A percentile compares a stretch with the other conserved stretches of the same genome.
Evolutionary conservation across 2,113 vertebrate species (phyloP).

Genomic region (Chaetura pelagica): DNA sequence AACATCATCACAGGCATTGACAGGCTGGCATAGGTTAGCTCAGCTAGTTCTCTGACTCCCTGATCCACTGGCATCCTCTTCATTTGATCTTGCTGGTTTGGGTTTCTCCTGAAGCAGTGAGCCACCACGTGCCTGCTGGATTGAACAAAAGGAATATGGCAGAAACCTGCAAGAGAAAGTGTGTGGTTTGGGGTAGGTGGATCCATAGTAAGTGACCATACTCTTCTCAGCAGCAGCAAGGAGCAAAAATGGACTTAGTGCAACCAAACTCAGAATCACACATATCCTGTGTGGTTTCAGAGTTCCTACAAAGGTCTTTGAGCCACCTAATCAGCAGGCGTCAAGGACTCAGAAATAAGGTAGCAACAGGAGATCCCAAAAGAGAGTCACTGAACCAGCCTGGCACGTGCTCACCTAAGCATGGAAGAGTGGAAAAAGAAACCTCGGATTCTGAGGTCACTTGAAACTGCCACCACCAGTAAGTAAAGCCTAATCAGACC

Average conservation of each 20-base stretch:
- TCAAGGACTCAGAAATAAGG: neutral
- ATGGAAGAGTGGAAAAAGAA: neutral
- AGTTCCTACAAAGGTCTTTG: neutral
- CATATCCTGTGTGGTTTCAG: rapidly evolving
- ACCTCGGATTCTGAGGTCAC: neutral
- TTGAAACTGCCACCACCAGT: rapidly evolving
- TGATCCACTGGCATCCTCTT: neutral
- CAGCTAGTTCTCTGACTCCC: neutral
- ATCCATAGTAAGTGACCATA: neutral
- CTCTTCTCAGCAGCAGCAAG: neutral
- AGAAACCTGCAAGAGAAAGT: neutral
- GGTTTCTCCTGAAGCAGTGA: neutral
- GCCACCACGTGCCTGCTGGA: neutral
- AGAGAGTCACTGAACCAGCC: neutral
- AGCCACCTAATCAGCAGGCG: neutral
- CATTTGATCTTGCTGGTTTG: neutral
- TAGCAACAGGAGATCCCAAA: neutral
- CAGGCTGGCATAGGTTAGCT: neutral
- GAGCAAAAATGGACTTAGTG: neutral
- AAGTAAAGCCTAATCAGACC: neutral
- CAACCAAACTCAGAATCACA: neutral
- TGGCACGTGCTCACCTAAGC: neutral
- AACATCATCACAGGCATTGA: neutral
- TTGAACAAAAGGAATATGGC: neutral
- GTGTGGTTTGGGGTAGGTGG: neutral